phyloP scores from a whole-genome alignment of 1,140 invertebrate genomes.

The Polypedilum vanderplanki region DNA sequence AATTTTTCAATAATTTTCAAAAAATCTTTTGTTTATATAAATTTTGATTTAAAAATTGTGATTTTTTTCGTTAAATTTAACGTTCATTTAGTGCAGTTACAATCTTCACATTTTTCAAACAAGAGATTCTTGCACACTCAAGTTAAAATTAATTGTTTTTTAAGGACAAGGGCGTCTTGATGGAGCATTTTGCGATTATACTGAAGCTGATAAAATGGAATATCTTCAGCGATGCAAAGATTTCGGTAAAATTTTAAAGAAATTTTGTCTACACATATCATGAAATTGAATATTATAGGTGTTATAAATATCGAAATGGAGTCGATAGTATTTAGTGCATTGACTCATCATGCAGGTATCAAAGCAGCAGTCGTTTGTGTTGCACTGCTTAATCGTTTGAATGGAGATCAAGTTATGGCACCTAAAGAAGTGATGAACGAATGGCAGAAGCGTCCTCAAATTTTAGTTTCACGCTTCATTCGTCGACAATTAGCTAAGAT shows the following conservation, averaged over 20 bases:
- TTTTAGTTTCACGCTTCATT: slow-evolving; percentile 81
- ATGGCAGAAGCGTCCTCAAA: slow-evolving; percentile 88
- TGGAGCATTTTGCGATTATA: slow-evolving; percentile 94
- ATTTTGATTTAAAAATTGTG: too few species aligned
- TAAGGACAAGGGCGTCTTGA: slow-evolving; percentile 83
- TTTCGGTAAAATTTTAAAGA: slow-evolving; percentile 43
- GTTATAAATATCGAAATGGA: slow-evolving; percentile 99
- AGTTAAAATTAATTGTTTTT: slow-evolving; percentile 25
- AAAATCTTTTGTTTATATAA: too few species aligned
- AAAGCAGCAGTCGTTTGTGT: slow-evolving; percentile 90
- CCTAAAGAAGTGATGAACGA: slow-evolving; percentile 85
- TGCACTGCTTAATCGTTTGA: slow-evolving; percentile 83
- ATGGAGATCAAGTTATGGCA: slow-evolving; percentile 86
- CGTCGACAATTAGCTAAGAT: slow-evolving; percentile 70
- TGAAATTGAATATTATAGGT: slow-evolving; percentile 36
- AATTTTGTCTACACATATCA: too few species aligned
- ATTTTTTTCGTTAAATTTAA: too few species aligned
- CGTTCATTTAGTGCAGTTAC: too few species aligned
- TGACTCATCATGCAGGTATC: slow-evolving; percentile 91
- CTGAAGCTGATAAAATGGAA: slow-evolving; percentile 79
- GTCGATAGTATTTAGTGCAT: slow-evolving; percentile 72
- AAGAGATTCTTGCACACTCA: too few species aligned
- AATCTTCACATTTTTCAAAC: too few species aligned
- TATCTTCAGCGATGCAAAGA: slow-evolving; percentile 73
- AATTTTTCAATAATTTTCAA: too few species aligned